phyloP scores from a whole-genome alignment of 1,140 invertebrate genomes.

The Drosophila melanica region DNA sequence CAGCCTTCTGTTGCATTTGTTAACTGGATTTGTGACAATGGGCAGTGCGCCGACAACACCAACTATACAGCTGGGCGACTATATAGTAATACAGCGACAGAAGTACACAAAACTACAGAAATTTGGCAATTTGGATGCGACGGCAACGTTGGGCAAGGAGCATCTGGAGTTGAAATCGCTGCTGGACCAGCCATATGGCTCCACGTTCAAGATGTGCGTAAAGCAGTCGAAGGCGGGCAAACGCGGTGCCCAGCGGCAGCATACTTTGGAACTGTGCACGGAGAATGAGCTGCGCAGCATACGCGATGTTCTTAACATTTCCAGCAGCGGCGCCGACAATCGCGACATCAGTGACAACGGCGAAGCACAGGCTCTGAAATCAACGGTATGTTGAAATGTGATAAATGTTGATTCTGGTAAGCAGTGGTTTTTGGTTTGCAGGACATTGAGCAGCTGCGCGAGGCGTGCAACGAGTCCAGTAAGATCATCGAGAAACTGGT shows the following conservation, averaged over 20 bases:
- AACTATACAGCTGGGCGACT: slow-evolving; percentile 86
- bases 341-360: slow-evolving; percentile 93
- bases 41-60: slow-evolving; percentile 1
- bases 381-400: slow-evolving; percentile 82
- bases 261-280: slow-evolving; percentile 85
- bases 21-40: slow-evolving; percentile 25
- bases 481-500: slow-evolving; percentile 94
- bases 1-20: neutral
- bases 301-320: slow-evolving; percentile 85
- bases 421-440: neutral
- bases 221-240: slow-evolving; percentile 82
- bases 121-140: slow-evolving; percentile 86
- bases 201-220: slow-evolving; percentile 91
- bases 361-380: slow-evolving; percentile 93
- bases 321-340: slow-evolving; percentile 90
- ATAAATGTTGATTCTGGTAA: too few relatives aligned
- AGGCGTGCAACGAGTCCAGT: slow-evolving; percentile 89
- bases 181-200: slow-evolving; percentile 90
- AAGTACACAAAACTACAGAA: slow-evolving; percentile 91
- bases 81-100: slow-evolving; percentile 90
- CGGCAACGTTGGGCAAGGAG: slow-evolving; percentile 88
- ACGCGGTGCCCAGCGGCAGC: slow-evolving; percentile 85
- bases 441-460: slow-evolving; percentile 91
- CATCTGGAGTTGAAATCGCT: slow-evolving; percentile 89
- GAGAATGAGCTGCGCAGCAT: slow-evolving; percentile 84